Evolutionary conservation across 2,888 invertebrate genomes (phyloP).

Genomic region (Sicus ferrugineus): DNA sequence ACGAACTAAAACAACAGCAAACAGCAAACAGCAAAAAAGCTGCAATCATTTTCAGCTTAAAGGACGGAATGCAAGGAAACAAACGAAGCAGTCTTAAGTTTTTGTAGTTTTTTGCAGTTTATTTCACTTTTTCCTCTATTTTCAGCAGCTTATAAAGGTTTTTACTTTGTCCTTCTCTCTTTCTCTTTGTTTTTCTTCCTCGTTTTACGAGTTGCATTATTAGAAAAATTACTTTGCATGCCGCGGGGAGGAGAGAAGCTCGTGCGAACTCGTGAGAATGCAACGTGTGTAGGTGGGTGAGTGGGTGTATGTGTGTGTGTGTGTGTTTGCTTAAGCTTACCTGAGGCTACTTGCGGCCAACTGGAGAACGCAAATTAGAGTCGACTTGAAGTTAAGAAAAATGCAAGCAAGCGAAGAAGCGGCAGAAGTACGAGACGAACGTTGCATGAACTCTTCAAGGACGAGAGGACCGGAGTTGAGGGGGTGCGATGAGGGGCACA

Average conservation of each 20-base stretch:
- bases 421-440: neutral
- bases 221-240: conserved; percentile 28
- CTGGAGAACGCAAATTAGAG: conserved; percentile 52
- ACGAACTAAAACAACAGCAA: conserved; percentile 32
- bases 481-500: too few relatives aligned
- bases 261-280: conserved; percentile 1
- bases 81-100: conserved; percentile 52
- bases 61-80: conserved; percentile 60
- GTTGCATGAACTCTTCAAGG: neutral
- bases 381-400: conserved; percentile 48
- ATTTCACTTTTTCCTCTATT: conserved; percentile 30
- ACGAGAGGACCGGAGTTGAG: too few relatives aligned
- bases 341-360: conserved; percentile 58
- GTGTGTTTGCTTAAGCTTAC: conserved; percentile 53
- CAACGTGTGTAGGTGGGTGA: conserved; percentile 30
- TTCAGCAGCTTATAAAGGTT: conserved; percentile 28
- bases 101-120: conserved; percentile 27
- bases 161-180: neutral
- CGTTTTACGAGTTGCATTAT: conserved; percentile 28
- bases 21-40: conserved; percentile 51
- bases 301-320: conserved; percentile 22
- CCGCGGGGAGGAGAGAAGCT: too few relatives aligned
- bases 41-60: conserved; percentile 63
- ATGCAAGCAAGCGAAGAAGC: conserved; percentile 5
- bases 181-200: conserved; percentile 32